Percentiles rank a stretch among this genome's conserved stretches.
Conservation (phyloP, 2,888 invertebrate species). For the Troides helena region DNA sequence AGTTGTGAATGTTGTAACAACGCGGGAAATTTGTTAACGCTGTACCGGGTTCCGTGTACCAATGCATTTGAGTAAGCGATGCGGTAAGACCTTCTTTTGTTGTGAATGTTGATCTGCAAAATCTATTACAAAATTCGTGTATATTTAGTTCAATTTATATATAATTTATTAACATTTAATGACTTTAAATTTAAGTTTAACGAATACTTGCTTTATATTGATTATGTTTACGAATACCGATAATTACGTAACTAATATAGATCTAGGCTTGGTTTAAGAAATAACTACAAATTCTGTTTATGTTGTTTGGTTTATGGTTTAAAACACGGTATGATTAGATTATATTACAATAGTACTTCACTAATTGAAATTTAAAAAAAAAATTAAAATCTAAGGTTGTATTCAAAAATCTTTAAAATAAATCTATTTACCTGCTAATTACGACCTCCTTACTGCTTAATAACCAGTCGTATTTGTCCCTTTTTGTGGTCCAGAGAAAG, state of each 20-base stretch:
- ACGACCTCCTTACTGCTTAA: conserved; percentile 76
- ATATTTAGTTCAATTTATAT: background rate
- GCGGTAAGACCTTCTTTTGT: conserved; percentile 94
- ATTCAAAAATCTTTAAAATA: background rate
- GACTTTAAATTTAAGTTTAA: background rate
- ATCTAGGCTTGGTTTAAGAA: background rate
- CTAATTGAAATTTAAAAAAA: background rate
- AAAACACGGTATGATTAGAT: background rate
- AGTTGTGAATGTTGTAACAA: conserved; percentile 90
- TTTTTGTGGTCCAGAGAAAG: conserved; percentile 93
- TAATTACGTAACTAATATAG: background rate
- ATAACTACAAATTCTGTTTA: background rate
- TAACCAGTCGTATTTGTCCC: conserved; percentile 89
- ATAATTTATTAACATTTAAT: background rate
- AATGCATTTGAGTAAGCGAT: conserved; percentile 89
- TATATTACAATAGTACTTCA: background rate
- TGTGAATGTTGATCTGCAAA: conserved; percentile 92
- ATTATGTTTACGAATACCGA: background rate
- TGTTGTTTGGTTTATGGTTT: too few species aligned
- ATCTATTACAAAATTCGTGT: conserved; percentile 81
- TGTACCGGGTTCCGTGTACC: conserved; percentile 91
- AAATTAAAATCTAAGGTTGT: background rate
- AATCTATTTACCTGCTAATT: conserved; percentile 67
- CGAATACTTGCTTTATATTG: background rate
- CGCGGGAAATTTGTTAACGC: conserved; percentile 91